These are phyloP conservation scores for Octopus bimaculoides DNA, from an alignment of 1,140 invertebrate species.

Conservation along the genomic window DNA sequence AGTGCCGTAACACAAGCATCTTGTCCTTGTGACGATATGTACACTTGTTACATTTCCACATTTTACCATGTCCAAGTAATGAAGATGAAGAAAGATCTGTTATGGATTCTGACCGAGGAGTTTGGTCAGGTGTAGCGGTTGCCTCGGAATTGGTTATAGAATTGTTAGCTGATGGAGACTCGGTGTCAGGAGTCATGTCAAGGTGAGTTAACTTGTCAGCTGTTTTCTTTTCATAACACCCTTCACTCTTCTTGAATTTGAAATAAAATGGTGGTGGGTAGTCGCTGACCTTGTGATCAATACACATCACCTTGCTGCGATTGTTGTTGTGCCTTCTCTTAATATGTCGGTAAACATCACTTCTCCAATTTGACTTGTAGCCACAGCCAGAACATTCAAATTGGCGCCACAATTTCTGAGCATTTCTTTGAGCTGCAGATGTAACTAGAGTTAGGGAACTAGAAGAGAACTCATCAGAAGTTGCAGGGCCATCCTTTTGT, in stretches of 20 bases:
- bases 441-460: background rate
- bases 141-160: background rate
- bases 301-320: slow-evolving; percentile 29
- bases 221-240: background rate
- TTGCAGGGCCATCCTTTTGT: background rate
- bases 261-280: background rate
- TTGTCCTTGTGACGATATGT: slow-evolving; percentile 35
- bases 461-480: background rate
- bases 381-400: slow-evolving; percentile 53
- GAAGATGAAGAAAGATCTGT: slow-evolving; percentile 1
- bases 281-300: background rate
- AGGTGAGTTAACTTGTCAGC: background rate
- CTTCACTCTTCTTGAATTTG: slow-evolving; percentile 12
- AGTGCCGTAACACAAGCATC: slow-evolving; percentile 40
- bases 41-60: slow-evolving; percentile 52
- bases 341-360: slow-evolving; percentile 48
- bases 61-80: slow-evolving; percentile 17
- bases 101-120: slow-evolving; percentile 1
- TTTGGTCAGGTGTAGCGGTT: background rate
- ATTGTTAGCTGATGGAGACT: background rate
- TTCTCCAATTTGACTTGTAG: slow-evolving; percentile 53
- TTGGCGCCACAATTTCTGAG: slow-evolving; percentile 23
- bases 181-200: background rate
- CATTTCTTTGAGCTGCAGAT: slow-evolving; percentile 19
- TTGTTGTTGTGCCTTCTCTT: slow-evolving; percentile 40